Conservation (phyloP, 2,113 vertebrate species). For the Zapornia atra region DNA sequence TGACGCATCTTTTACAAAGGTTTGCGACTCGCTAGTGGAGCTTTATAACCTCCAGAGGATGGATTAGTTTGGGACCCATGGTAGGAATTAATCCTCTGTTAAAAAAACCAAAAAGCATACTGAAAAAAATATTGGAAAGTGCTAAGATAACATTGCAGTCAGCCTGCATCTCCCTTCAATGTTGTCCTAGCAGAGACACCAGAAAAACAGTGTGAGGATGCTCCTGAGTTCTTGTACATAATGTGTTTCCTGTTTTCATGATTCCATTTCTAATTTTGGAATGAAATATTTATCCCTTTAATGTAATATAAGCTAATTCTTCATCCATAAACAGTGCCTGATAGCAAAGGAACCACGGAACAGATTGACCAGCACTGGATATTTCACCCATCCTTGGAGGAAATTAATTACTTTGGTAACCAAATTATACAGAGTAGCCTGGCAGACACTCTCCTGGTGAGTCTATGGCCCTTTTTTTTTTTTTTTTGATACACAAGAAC, state of each 20-base stretch:
- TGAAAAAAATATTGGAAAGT: neutral
- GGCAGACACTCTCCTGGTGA: neutral
- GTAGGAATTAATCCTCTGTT: neutral
- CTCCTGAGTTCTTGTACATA: neutral
- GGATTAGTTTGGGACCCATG: rapidly evolving
- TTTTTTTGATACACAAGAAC: neutral
- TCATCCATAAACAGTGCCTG: neutral
- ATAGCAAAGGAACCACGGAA: neutral
- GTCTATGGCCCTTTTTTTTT: neutral
- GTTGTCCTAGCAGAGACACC: neutral
- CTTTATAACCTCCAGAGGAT: neutral
- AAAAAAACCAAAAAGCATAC: neutral
- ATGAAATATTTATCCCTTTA: neutral
- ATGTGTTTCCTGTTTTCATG: neutral
- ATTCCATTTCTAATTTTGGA: conserved; percentile 1
- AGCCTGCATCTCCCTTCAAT: neutral
- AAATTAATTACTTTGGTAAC: neutral
- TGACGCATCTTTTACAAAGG: neutral
- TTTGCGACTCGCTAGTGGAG: neutral
- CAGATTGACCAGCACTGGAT: neutral
- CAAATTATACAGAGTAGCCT: neutral
- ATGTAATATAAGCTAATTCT: neutral
- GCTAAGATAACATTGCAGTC: neutral
- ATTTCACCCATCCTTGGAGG: neutral
- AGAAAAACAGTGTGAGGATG: neutral